Evolutionary conservation across 2,888 invertebrate genomes (phyloP).

Genomic region (Dioctria rufipes): DNA sequence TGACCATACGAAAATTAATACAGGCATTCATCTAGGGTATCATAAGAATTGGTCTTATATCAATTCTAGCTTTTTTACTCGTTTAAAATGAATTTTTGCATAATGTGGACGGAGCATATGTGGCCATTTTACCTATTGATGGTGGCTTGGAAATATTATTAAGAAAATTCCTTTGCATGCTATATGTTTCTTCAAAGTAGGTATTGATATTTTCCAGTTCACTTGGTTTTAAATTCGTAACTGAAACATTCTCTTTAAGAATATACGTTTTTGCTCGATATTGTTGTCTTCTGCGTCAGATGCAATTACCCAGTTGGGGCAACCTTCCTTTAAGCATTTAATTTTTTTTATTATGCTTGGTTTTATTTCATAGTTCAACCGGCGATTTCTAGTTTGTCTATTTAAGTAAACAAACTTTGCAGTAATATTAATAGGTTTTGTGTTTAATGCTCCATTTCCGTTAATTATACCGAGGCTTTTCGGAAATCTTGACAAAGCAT

Average conservation of each 20-base stretch:
- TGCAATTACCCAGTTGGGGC: conserved; percentile 5
- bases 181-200: too few species aligned
- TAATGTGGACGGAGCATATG: background rate
- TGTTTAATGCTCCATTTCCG: background rate
- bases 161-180: too few species aligned
- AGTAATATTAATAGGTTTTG: conserved; percentile 20
- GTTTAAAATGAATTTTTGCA: background rate
- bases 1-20: too few species aligned
- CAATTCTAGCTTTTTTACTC: too few species aligned
- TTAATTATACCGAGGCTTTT: conserved; percentile 17
- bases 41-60: too few species aligned
- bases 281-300: background rate
- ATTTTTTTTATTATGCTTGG: conserved; percentile 17
- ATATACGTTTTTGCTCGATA: conserved; percentile 30
- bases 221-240: background rate
- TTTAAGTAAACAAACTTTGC: conserved; percentile 10
- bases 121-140: conserved; percentile 4
- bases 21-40: too few species aligned
- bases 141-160: conserved; percentile 21
- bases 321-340: conserved; percentile 24
- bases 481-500: conserved; percentile 17
- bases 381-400: background rate
- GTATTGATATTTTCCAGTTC: conserved; percentile 8
- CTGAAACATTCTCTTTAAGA: background rate
- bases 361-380: background rate